Conservation (phyloP, 2,888 invertebrate genomes). For the Lagria hirta region DNA sequence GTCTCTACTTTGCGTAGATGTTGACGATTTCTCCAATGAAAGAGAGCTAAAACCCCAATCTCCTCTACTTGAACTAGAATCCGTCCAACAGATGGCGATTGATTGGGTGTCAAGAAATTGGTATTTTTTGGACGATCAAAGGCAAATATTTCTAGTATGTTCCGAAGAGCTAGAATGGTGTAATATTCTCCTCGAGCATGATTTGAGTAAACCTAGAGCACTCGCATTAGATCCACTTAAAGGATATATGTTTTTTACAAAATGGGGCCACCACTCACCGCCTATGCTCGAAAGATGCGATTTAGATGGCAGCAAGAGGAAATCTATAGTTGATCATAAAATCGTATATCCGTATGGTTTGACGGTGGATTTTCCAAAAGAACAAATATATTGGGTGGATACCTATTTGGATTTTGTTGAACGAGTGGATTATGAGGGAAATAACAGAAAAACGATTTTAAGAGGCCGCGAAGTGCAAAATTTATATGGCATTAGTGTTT, state of each 20-base stretch:
- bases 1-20: conserved; percentile 65
- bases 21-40: conserved; percentile 63
- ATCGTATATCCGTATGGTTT: conserved; percentile 79
- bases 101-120: conserved; percentile 88
- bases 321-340: conserved; percentile 63
- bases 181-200: conserved; percentile 67
- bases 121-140: conserved; percentile 68
- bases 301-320: conserved; percentile 66
- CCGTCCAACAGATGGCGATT: conserved; percentile 71
- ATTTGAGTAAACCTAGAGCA: conserved; percentile 69
- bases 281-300: conserved; percentile 66
- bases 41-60: conserved; percentile 63
- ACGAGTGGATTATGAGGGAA: conserved; percentile 75
- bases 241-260: conserved; percentile 76
- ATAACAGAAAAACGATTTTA: conserved; percentile 63
- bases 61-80: conserved; percentile 65
- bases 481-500: conserved; percentile 70
- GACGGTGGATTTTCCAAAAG: conserved; percentile 69
- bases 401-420: conserved; percentile 78
- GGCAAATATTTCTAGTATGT: conserved; percentile 41
- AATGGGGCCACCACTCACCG: conserved; percentile 66
- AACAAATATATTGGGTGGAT: conserved; percentile 79
- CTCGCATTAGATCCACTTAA: conserved; percentile 77
- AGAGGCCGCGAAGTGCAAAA: conserved; percentile 61
- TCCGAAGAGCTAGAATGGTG: conserved; percentile 63